phyloP scores from a whole-genome alignment of 2,797 vertebrate genomes.

The Anableps anableps region DNA sequence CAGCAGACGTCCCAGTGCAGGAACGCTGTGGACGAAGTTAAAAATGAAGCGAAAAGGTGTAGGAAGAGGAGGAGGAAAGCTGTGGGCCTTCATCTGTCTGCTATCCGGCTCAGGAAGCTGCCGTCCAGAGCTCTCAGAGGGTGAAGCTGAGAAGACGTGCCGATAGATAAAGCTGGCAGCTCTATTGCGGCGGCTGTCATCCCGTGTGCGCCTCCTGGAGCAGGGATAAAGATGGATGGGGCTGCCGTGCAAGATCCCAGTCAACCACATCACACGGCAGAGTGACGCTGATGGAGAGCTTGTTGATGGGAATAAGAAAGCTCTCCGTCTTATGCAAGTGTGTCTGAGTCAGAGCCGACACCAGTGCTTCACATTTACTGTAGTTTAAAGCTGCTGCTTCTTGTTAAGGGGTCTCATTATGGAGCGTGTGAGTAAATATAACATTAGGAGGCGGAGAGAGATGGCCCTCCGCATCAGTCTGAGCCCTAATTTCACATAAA shows the following conservation, averaged over 20 bases:
- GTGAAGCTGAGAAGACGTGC: slow-evolving; percentile 47
- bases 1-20: slow-evolving; percentile 22
- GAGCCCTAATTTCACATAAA: slow-evolving; percentile 8
- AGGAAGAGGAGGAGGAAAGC: neutral
- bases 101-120: slow-evolving; percentile 43
- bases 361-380: neutral
- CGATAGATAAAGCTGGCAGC: slow-evolving; percentile 55
- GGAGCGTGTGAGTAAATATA: neutral
- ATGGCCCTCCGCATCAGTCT: neutral
- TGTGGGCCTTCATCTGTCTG: slow-evolving; percentile 33
- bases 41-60: slow-evolving; percentile 12
- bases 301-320: slow-evolving; percentile 27
- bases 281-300: slow-evolving; percentile 47
- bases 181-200: slow-evolving; percentile 44
- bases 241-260: slow-evolving; percentile 41
- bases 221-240: slow-evolving; percentile 65
- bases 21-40: slow-evolving; percentile 42
- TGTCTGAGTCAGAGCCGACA: slow-evolving; percentile 13
- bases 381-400: slow-evolving; percentile 2
- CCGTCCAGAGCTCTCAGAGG: slow-evolving; percentile 58
- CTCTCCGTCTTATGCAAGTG: slow-evolving; percentile 28
- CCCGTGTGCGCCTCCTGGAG: slow-evolving; percentile 32
- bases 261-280: slow-evolving; percentile 32
- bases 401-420: neutral
- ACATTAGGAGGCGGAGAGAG: neutral